These are phyloP conservation scores for Homalodisca vitripennis DNA, from an alignment of 1,140 invertebrate genomes.

Conservation along the genomic window DNA sequence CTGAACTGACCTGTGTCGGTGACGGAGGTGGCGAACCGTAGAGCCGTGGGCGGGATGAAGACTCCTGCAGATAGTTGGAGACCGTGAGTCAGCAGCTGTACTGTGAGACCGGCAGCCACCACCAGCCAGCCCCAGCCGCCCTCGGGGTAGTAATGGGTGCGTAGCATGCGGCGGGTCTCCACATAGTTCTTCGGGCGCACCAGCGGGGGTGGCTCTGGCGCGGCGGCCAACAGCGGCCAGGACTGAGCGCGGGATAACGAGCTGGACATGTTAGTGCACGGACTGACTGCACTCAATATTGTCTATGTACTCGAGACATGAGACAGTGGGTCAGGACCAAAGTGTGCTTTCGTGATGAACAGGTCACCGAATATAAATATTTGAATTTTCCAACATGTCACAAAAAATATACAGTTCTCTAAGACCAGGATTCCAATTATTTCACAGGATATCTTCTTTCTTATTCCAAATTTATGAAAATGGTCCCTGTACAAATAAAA, in stretches of 20 bases:
- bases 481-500: too few relatives aligned
- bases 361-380: too few relatives aligned
- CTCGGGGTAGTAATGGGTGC: constrained; percentile 74
- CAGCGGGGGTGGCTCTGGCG: constrained; percentile 1
- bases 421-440: too few relatives aligned
- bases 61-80: constrained; percentile 55
- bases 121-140: constrained; percentile 82
- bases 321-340: too few relatives aligned
- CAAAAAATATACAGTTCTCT: too few relatives aligned
- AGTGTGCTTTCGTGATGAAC: too few relatives aligned
- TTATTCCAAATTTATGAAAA: too few relatives aligned
- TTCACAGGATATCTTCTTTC: too few relatives aligned
- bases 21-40: constrained; percentile 35
- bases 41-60: constrained; percentile 46
- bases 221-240: constrained; percentile 31
- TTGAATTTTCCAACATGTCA: too few relatives aligned
- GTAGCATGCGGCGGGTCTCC: constrained; percentile 56
- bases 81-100: constrained; percentile 65
- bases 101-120: constrained; percentile 60
- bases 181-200: constrained; percentile 38
- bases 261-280: constrained; percentile 15
- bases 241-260: constrained; percentile 30
- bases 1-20: constrained; percentile 25
- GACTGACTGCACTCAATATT: too few relatives aligned
- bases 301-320: too few relatives aligned